Evolutionary conservation across 2,888 invertebrate species (phyloP).

Genomic region (Smittia sp.): DNA sequence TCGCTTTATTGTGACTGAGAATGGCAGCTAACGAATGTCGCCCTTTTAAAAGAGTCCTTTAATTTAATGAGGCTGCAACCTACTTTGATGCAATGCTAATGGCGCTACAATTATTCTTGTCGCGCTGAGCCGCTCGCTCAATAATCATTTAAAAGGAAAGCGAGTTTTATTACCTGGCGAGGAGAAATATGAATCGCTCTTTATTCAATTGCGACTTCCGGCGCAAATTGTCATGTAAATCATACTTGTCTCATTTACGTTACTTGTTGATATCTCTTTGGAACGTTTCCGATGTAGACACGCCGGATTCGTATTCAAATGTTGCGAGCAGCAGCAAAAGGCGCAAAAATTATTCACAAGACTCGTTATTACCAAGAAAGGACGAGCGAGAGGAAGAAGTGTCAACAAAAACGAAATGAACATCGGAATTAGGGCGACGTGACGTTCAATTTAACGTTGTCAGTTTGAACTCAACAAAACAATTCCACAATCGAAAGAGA

Average conservation of each 20-base stretch:
- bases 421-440: conserved; percentile 36
- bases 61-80: too few relatives aligned
- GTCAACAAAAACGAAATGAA: conserved; percentile 31
- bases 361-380: not conserved
- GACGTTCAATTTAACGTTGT: conserved; percentile 16
- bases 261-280: conserved; percentile 35
- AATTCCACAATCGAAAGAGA: not conserved
- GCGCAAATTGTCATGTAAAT: conserved; percentile 38
- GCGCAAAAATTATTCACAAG: conserved; percentile 36
- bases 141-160: not conserved
- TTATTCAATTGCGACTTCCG: conserved; percentile 19
- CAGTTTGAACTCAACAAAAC: too few relatives aligned
- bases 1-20: too few relatives aligned
- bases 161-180: not conserved
- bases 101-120: too few relatives aligned
- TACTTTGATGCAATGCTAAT: too few relatives aligned
- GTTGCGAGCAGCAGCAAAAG: conserved; percentile 5
- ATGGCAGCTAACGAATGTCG: too few relatives aligned
- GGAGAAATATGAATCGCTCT: not conserved
- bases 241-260: not conserved
- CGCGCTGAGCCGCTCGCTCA: too few relatives aligned
- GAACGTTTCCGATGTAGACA: conserved; percentile 26
- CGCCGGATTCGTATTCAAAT: conserved; percentile 29
- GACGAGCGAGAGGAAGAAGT: not conserved
- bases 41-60: too few relatives aligned